Percentiles rank a stretch among this genome's conserved stretches.
Evolutionary conservation across 1,140 invertebrate species (phyloP).

Genomic region (Asbolus verrucosus): DNA sequence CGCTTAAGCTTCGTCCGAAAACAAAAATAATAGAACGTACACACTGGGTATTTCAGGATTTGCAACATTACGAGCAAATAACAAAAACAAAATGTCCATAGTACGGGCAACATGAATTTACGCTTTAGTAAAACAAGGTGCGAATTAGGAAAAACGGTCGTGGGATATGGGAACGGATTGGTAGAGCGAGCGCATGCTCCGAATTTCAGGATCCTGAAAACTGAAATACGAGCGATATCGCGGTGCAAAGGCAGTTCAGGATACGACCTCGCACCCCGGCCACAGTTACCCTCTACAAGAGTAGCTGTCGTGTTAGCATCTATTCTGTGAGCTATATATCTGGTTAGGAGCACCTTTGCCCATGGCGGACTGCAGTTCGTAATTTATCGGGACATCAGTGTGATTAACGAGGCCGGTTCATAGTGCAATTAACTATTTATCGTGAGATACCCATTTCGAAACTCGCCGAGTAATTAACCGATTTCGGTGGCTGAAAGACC

Average conservation of each 20-base stretch:
- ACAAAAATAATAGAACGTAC: conserved; percentile 3
- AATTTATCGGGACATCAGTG: no score
- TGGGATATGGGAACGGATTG: conserved; percentile 42
- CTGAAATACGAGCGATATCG: conserved; percentile 40
- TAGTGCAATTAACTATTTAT: conserved; percentile 16
- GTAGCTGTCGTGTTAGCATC: background rate
- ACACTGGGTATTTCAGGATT: conserved; percentile 6
- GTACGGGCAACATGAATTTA: conserved; percentile 42
- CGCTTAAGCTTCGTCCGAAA: conserved; percentile 2
- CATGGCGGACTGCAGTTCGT: no score
- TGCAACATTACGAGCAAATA: conserved; percentile 18
- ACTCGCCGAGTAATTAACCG: conserved; percentile 8
- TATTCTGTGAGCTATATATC: no score
- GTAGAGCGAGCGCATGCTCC: conserved; percentile 36
- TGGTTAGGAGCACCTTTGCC: no score
- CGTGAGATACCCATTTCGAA: no score
- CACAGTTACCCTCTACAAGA: background rate
- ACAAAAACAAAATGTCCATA: conserved; percentile 39
- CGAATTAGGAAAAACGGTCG: conserved; percentile 46
- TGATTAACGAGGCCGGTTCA: conserved; percentile 10
- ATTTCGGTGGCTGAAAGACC: conserved; percentile 5
- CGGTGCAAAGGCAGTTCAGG: conserved; percentile 35
- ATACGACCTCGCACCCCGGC: conserved; percentile 7
- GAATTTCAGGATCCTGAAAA: conserved; percentile 37
- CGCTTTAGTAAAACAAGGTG: conserved; percentile 47